These are phyloP conservation scores for Tetranychus urticae DNA, from an alignment of 1,140 invertebrate genomes.

Conservation along the genomic window DNA sequence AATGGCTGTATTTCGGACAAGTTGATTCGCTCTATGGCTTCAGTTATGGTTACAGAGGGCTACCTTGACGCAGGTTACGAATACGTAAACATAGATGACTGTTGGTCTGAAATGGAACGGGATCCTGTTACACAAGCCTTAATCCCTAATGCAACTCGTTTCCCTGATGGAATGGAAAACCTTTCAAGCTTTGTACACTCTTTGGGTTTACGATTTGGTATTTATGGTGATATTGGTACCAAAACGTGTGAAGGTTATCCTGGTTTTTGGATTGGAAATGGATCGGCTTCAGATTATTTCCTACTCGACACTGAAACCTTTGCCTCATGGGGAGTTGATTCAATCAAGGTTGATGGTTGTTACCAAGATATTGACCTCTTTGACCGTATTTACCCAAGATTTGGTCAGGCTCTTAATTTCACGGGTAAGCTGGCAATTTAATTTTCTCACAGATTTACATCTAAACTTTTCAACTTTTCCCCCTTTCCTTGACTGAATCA, in stretches of 20 bases:
- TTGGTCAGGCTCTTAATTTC: background rate
- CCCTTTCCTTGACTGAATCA: no score
- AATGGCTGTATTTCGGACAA: slow-evolving; percentile 38
- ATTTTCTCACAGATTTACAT: no score
- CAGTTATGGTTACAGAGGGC: slow-evolving; percentile 62
- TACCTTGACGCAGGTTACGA: slow-evolving; percentile 70
- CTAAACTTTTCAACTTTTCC: no score
- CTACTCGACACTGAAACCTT: slow-evolving; percentile 30
- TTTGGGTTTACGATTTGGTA: slow-evolving; percentile 31
- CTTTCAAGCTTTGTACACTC: slow-evolving; percentile 56
- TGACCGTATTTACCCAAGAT: slow-evolving; percentile 6
- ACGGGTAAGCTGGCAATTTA: slow-evolving; percentile 10
- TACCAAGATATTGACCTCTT: background rate
- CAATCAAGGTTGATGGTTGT: slow-evolving; percentile 7
- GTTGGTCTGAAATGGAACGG: slow-evolving; percentile 53
- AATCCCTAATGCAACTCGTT: slow-evolving; percentile 58
- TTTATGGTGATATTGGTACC: slow-evolving; percentile 27
- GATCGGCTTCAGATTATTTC: slow-evolving; percentile 25
- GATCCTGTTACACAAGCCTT: slow-evolving; percentile 28
- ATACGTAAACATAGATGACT: slow-evolving; percentile 85
- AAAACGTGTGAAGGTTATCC: slow-evolving; percentile 32
- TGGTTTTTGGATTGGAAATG: slow-evolving; percentile 25
- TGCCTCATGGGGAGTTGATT: slow-evolving; percentile 23
- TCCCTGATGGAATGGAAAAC: slow-evolving; percentile 73
- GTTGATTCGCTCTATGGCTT: slow-evolving; percentile 72